Conservation (phyloP, 2,888 invertebrate genomes). For the Yponomeuta plumbellus region DNA sequence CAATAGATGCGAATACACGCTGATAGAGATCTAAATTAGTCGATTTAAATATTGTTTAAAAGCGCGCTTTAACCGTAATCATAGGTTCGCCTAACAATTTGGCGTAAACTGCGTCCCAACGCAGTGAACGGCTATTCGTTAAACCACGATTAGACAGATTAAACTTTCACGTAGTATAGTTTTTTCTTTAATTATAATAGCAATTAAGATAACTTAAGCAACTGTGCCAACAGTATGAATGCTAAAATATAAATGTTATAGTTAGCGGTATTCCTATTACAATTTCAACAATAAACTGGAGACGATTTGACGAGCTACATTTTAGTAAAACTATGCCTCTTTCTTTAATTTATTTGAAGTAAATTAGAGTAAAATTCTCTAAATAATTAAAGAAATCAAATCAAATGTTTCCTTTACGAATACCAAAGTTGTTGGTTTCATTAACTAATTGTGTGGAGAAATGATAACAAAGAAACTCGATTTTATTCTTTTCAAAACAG, state of each 20-base stretch:
- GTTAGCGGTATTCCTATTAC: background rate
- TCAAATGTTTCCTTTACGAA: too few relatives aligned
- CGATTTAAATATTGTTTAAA: constrained; percentile 41
- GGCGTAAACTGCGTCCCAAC: constrained; percentile 19
- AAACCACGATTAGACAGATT: constrained; percentile 3
- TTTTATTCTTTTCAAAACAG: too few relatives aligned
- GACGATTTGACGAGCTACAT: too few relatives aligned
- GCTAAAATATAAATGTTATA: background rate
- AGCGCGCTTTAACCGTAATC: constrained; percentile 28
- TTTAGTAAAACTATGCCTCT: too few relatives aligned
- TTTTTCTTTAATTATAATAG: background rate
- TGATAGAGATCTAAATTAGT: constrained; percentile 45
- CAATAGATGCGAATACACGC: constrained; percentile 38
- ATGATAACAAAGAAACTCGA: too few relatives aligned
- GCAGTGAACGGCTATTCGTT: constrained; percentile 12
- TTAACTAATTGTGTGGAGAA: too few relatives aligned
- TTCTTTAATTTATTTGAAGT: too few relatives aligned
- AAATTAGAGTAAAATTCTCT: too few relatives aligned
- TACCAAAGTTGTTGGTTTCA: too few relatives aligned
- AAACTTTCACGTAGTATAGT: constrained; percentile 1
- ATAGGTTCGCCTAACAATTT: constrained; percentile 20
- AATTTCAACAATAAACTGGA: background rate
- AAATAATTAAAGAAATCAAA: too few relatives aligned
- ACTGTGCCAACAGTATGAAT: background rate
- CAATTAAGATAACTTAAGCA: background rate